phyloP scores from a whole-genome alignment of 2,113 vertebrate species.

The Peromyscus polionotus region DNA sequence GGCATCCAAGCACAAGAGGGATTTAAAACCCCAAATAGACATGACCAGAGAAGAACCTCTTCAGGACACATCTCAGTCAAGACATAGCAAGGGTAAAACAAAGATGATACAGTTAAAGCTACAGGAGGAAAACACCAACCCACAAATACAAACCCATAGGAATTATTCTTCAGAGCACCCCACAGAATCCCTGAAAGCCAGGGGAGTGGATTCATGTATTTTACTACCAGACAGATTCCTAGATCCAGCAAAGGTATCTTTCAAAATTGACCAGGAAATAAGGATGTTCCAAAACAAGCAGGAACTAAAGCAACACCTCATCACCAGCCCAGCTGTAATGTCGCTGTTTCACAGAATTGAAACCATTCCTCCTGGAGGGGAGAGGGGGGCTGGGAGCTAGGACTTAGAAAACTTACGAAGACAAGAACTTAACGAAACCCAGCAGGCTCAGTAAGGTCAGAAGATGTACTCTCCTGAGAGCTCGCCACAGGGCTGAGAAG shows the following conservation, averaged over 20 bases:
- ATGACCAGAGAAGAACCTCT: not conserved
- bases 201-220: not conserved
- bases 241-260: not conserved
- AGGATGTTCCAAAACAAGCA: not conserved
- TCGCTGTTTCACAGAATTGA: not conserved
- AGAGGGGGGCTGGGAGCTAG: not conserved
- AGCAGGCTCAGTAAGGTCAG: not conserved
- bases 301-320: not conserved
- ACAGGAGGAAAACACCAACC: not conserved
- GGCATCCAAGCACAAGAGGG: not conserved
- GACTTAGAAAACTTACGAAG: not conserved
- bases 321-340: not conserved
- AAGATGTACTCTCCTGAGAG: not conserved
- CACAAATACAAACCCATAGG: not conserved
- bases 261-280: not conserved
- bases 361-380: not conserved
- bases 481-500: not conserved
- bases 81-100: not conserved
- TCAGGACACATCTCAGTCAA: not conserved
- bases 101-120: not conserved
- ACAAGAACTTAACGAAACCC: not conserved
- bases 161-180: not conserved
- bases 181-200: not conserved
- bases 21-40: not conserved
- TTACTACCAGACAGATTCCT: not conserved